Base-by-base conservation (phyloP, 2,797 vertebrate species). In the Notolepis coatsorum region DNA sequence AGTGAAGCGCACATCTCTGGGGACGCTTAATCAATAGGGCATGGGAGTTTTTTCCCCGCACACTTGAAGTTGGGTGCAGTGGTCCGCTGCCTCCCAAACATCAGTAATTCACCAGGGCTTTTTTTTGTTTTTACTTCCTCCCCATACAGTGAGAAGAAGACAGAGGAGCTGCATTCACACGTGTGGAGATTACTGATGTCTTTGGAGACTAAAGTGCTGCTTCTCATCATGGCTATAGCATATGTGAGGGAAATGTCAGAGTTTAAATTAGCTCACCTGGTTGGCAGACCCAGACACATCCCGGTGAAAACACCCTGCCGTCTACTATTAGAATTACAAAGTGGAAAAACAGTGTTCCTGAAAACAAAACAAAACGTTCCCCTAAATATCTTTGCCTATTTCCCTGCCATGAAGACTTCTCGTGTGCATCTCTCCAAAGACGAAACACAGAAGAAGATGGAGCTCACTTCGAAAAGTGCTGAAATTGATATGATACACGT, bases 101-200 rank as follows among this genome's bases (percentile, higher is more conserved):
- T 89, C 82, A 88, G 67, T 61, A 69, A 61, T 80, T 85, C 70
- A 76, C 73, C 57, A 54, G 25, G 53, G 59, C 42, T 30, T 12
- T n/a, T 33, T 46, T 15, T 20, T 35, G n/a, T 4, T 66, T 27
- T 56, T 54, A 30, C 27, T 53, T 21, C 20, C 65, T 54, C 20
- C 18, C 51, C 70, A 64, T 38, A 71, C 58, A 64, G 71, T 30
- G 48, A 63, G 62, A 81, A 60, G 54, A 80, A 70, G 53, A 50
- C 7, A 10, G 63, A 42, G 12, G 63, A 42, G 65, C 79, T 85
- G 89, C 82, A 87, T 81, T 84, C 79, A 88, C 75, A 85, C 72
- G 61, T 83, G 88, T 84, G 53, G 37, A 72, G 80, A 83, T 87
- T 87, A 81, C 87, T 80, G 83, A 89, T 82, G 54, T 75, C 65